These are phyloP conservation scores for Desoria tigrina DNA, from an alignment of 2,888 invertebrate species.

Conservation along the genomic window DNA sequence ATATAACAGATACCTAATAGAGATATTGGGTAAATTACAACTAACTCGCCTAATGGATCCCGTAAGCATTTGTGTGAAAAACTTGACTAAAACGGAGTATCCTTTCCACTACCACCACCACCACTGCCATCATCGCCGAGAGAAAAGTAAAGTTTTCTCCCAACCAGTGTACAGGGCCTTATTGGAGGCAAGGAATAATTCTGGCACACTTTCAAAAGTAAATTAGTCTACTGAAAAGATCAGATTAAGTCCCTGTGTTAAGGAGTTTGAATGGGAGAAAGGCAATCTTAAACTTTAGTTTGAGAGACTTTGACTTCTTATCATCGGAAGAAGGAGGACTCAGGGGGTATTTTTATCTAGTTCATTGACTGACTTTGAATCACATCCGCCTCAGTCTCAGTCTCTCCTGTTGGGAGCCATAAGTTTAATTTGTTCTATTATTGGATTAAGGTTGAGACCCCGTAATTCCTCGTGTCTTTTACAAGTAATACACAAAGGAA, in stretches of 20 bases:
- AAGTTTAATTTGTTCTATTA: conserved; percentile 20
- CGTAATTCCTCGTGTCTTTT: no score
- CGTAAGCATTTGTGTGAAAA: no score
- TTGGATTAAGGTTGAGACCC: background rate
- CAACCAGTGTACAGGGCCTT: no score
- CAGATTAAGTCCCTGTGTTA: conserved; percentile 12
- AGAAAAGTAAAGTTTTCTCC: no score
- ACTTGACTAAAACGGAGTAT: no score
- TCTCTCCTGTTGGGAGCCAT: conserved; percentile 9
- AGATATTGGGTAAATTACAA: no score
- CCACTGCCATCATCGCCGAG: no score
- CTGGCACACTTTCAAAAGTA: conserved; percentile 13
- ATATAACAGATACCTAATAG: no score
- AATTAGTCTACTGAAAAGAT: conserved; percentile 20
- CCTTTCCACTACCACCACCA: no score
- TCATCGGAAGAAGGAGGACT: background rate
- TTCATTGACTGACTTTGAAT: conserved; percentile 22
- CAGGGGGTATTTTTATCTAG: background rate
- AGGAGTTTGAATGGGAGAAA: conserved; percentile 9
- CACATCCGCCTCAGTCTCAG: conserved; percentile 5
- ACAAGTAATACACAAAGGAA: no score
- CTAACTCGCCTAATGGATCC: no score
- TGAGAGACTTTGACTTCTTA: conserved; percentile 3
- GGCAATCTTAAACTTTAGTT: conserved; percentile 7
- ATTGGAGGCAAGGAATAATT: background rate